Evolutionary conservation across 1,140 invertebrate species (phyloP), one percentile per base, ranked within the genome.

Genomic region (Drosophila sp.): DNA sequence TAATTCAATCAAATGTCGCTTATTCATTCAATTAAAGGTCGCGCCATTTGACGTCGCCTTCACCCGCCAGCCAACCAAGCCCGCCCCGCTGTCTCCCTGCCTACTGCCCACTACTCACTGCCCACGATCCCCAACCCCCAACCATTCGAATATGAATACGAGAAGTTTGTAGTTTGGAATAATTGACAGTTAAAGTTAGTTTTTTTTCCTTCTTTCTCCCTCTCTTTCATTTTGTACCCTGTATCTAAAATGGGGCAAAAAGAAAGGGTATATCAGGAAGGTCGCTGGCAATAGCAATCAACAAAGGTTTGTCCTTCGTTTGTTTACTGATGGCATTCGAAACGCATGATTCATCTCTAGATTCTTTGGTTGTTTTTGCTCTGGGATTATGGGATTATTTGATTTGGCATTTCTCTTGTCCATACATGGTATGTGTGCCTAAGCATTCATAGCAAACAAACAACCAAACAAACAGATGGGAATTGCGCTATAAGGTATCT

Each of bases 21-120:
- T 90, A 90, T 90, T 90, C 87, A 90, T 90, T 90, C 87, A 90
- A 90, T 90, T 90, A 90, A 90, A 90, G 87, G 87, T 90, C 87
- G 87, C 72, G 87, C 84, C 84, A 84, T 89, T 89, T 89, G 85
- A 89, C 84, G 66, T 75, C 66, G 68, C 80, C 74, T 80, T 66
- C 23, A 50, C 58, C 38, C 35, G 61, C 35, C 27, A 27, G 41
- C 10, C 10, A 41, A 41, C 41, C 41, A n/a, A 44, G 1, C 44
- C 44, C 23, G 5, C 44, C 5, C 44, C 41, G 0, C 41, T 2
- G 0, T 23, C 23, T 38, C 7, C 8, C 35, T 38, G 3, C 2
- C 35, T 30, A 5, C 5, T 23, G 7, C 44, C 25, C 41, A 27
- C 44, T 10, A 23, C 17, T 17, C 44, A 23, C 44, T n/a, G 17